Evolutionary conservation across 2,113 vertebrate genomes (phyloP), one percentile per base, ranked within the genome.

Genomic region (Phyllostomus discolor): DNA sequence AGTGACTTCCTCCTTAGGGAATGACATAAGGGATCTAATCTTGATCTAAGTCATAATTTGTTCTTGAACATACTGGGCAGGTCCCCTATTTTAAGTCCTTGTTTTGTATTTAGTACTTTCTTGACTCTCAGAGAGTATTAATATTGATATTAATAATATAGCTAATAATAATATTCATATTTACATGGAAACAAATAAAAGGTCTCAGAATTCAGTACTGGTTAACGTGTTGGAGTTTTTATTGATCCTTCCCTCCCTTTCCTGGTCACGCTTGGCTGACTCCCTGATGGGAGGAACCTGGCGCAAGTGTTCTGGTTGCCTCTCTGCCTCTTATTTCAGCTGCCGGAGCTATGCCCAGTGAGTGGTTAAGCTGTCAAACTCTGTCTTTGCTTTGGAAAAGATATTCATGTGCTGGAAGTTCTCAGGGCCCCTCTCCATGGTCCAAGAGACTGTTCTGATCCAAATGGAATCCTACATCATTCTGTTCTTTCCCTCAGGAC

Each of bases 131-230:
- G 94, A 92, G 89, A 97, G 66, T 96, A 82, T 94, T 95, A 93
- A 80, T 96, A 88, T 95, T 95, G 59, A 95, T 83, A 88, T 93
- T 92, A 97, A 96, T 94, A 90, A 85, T 88, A 92, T 75, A 89
- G 88, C 19, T 95, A 93, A 93, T 91, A 92, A 89, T 96, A 96
- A 75, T 97, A 76, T 94, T 95, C n/a, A 78, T 90, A 92, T 95
- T 96, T 97, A 96, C 96, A 81, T 78, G 88, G 35, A 90, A 89
- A 96, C n/a, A 91, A 97, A 97, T 96, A 96, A 96, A 98, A 83
- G 46, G 72, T 76, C 38, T 96, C 22, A 76, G 70, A 93, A 90
- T 97, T 83, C n/a, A 91, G 31, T 66, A 35, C 33, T 90, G 76
- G 4, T 62, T 48, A 59, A 54, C 79, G 54, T 38, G 62, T 79